Evolutionary conservation across 2,113 vertebrate species (phyloP).

Genomic region (Eulemur macaco): DNA sequence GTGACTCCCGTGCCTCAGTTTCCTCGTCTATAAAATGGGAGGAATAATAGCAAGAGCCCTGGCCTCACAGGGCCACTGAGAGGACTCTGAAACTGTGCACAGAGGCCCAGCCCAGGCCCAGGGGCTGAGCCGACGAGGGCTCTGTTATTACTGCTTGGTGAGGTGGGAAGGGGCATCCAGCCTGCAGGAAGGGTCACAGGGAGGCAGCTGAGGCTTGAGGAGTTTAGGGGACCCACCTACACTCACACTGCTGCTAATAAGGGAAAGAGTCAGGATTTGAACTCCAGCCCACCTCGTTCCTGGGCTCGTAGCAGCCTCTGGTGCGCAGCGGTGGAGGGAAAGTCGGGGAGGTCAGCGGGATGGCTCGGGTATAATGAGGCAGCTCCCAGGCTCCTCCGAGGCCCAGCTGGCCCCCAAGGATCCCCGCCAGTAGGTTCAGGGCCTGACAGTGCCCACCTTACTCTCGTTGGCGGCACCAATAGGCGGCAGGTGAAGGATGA

Average conservation of each 20-base stretch:
- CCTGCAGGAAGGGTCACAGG: not conserved
- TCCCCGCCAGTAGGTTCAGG: accelerated
- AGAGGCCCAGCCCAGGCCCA: not conserved
- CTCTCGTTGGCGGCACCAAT: not conserved
- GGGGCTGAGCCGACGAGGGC: not conserved
- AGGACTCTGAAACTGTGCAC: not conserved
- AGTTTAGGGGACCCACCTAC: not conserved
- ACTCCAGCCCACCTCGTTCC: not conserved
- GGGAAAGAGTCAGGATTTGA: not conserved
- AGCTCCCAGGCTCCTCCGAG: too few species aligned
- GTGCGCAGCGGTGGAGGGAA: not conserved
- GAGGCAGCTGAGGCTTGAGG: not conserved
- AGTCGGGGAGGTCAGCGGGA: not conserved
- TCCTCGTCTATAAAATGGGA: not conserved
- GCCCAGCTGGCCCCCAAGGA: not conserved
- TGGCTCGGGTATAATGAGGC: not conserved
- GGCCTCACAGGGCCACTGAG: not conserved
- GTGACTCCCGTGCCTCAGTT: not conserved
- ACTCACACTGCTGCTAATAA: too few species aligned
- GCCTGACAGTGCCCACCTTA: not conserved
- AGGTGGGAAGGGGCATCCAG: accelerated
- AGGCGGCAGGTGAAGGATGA: not conserved
- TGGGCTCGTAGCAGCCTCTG: not conserved
- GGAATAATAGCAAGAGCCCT: not conserved
- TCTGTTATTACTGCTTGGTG: accelerated